Conservation (phyloP, 2,113 vertebrate genomes). For the Anolis sagrei region DNA sequence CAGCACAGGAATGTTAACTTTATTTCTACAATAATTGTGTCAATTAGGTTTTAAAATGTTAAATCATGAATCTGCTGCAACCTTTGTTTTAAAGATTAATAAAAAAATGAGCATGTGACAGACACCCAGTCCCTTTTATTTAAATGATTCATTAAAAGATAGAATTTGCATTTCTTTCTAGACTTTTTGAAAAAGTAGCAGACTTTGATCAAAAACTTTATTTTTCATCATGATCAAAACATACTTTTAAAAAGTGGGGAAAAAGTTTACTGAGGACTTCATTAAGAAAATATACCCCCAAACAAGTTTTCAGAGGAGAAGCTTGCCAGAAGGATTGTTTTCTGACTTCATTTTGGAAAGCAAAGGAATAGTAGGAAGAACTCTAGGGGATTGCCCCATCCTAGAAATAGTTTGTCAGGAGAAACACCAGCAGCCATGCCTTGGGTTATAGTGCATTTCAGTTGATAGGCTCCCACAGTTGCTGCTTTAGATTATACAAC, state of each 20-base stretch:
- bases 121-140: neutral
- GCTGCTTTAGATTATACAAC: neutral
- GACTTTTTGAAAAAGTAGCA: conserved; percentile 18
- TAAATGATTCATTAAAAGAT: conserved; percentile 54
- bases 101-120: neutral
- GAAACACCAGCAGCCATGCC: conserved; percentile 13
- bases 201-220: conserved; percentile 52
- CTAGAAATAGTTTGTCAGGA: conserved; percentile 34
- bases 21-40: neutral
- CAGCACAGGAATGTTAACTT: too few relatives aligned
- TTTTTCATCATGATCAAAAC: conserved; percentile 44
- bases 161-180: conserved; percentile 46
- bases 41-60: neutral
- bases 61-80: conserved; percentile 15
- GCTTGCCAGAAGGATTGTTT: neutral
- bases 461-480: neutral
- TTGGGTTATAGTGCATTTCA: conserved; percentile 40
- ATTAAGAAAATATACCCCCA: neutral
- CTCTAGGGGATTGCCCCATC: neutral
- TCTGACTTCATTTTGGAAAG: conserved; percentile 12
- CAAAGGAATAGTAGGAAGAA: conserved; percentile 22
- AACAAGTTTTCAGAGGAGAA: neutral
- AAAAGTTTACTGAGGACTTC: conserved; percentile 7
- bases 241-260: neutral
- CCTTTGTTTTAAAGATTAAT: conserved; percentile 38